These are phyloP conservation scores for Megalops atlanticus DNA, from an alignment of 2,113 vertebrate genomes.

Conservation along the genomic window DNA sequence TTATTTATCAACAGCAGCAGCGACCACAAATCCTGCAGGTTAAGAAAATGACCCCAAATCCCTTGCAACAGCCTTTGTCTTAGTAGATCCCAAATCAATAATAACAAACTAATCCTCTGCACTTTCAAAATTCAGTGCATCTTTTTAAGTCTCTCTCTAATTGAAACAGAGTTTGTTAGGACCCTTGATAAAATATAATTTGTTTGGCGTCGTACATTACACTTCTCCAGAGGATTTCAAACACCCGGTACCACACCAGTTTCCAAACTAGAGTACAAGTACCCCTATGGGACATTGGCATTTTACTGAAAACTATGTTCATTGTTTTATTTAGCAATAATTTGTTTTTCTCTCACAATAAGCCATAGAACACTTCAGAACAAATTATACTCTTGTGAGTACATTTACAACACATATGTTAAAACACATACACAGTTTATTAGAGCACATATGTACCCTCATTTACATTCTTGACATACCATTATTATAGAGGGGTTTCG, in stretches of 20 bases:
- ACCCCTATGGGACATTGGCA: background rate
- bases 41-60: conserved; percentile 1
- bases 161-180: background rate
- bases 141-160: background rate
- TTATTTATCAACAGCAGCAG: conserved; percentile 22
- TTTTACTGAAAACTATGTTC: background rate
- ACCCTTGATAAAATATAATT: background rate
- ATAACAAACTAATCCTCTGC: background rate
- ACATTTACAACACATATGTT: background rate
- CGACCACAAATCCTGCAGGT: background rate
- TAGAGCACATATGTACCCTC: background rate
- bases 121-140: background rate
- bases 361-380: too few species aligned
- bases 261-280: background rate
- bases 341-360: background rate
- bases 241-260: background rate
- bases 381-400: too few species aligned
- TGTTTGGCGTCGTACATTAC: background rate
- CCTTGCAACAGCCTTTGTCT: background rate
- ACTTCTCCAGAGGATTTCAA: background rate
- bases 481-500: background rate
- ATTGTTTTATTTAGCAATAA: background rate
- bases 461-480: background rate
- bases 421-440: background rate
- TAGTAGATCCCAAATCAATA: conserved; percentile 2